Conservation (phyloP, 2,797 vertebrate species). For the Notolepis coatsorum region DNA sequence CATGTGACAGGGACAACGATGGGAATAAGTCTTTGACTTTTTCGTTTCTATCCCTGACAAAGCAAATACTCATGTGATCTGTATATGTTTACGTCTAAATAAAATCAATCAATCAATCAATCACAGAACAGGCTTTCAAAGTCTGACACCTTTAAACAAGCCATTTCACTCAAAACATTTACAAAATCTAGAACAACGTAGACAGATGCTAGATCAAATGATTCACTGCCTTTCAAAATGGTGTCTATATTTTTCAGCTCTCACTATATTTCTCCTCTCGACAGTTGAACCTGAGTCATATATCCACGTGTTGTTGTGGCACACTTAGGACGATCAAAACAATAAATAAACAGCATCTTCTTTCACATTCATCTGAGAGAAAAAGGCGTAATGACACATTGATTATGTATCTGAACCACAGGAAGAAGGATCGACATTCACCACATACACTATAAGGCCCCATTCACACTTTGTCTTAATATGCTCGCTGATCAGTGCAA, state of each 20-base stretch:
- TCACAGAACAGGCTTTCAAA: slow-evolving; percentile 29
- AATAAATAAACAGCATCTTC: slow-evolving; percentile 31
- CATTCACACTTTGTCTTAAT: slow-evolving; percentile 1
- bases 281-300: slow-evolving; percentile 66
- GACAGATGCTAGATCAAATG: not conserved
- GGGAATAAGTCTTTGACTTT: too few relatives aligned
- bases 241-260: not conserved
- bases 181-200: slow-evolving; percentile 32
- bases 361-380: slow-evolving; percentile 68
- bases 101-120: too few relatives aligned
- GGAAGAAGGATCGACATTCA: slow-evolving; percentile 59
- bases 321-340: slow-evolving; percentile 50
- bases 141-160: slow-evolving; percentile 21
- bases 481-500: slow-evolving; percentile 23
- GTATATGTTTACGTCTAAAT: too few relatives aligned
- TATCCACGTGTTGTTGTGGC: slow-evolving; percentile 50
- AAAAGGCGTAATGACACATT: slow-evolving; percentile 53
- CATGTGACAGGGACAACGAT: too few relatives aligned
- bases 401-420: not conserved
- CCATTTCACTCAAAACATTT: slow-evolving; percentile 5
- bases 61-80: too few relatives aligned
- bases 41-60: too few relatives aligned
- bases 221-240: not conserved
- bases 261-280: slow-evolving; percentile 22
- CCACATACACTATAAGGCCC: slow-evolving; percentile 23